Evolutionary conservation across 2,113 vertebrate genomes (phyloP).

Genomic region (Pollimyrus isidori): DNA sequence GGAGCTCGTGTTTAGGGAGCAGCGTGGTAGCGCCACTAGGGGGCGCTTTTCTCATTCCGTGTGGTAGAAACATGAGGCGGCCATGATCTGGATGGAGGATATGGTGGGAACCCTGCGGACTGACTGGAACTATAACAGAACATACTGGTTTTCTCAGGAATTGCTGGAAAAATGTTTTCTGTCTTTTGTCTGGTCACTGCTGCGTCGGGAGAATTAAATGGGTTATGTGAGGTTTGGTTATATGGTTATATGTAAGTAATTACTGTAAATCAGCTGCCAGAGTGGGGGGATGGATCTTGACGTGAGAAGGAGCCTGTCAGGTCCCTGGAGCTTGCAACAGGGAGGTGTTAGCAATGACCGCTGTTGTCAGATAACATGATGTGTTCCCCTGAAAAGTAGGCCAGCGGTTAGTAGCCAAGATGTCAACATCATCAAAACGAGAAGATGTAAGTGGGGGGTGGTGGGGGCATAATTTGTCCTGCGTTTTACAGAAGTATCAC

Average conservation of each 20-base stretch:
- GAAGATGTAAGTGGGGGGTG: background rate
- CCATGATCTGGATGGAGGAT: background rate
- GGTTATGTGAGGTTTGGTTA: background rate
- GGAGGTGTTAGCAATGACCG: background rate
- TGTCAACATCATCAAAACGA: background rate
- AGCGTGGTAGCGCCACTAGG: background rate
- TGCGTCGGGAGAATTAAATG: background rate
- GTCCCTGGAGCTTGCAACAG: background rate
- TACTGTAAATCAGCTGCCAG: background rate
- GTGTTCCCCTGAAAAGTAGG: background rate
- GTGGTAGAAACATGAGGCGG: too few species aligned
- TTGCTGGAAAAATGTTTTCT: background rate
- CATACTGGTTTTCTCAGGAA: background rate
- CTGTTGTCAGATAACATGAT: conserved; percentile 9
- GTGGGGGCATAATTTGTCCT: background rate
- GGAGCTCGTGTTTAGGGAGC: background rate
- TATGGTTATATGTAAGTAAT: background rate
- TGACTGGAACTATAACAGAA: background rate
- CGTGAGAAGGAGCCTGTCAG: background rate
- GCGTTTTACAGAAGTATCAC: conserved; percentile 9
- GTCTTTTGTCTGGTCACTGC: background rate
- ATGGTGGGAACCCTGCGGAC: background rate
- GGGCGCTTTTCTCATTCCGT: background rate
- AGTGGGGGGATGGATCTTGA: background rate
- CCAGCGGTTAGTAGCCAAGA: background rate